A percentile compares a stretch with the other conserved stretches of the same genome.
Evolutionary conservation across 2,888 invertebrate genomes (phyloP).

Genomic region (Cataglyphis altisquamis): DNA sequence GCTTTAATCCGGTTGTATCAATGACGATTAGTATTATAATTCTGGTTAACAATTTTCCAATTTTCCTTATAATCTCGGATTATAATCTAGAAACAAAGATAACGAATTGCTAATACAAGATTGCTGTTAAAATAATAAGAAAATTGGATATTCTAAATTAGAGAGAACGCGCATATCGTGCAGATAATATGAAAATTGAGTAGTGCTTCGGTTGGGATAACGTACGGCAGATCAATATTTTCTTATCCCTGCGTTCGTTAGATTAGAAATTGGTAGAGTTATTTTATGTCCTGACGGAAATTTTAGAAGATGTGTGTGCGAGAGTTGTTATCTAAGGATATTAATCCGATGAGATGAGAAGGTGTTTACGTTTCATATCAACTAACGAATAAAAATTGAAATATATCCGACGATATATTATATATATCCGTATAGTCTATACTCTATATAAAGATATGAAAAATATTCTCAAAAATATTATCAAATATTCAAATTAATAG

Average conservation of each 20-base stretch:
- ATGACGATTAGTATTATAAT: not conserved
- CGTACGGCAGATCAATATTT: constrained; percentile 43
- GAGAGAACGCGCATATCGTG: not conserved
- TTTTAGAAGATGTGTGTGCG: constrained; percentile 7
- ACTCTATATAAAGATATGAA: not conserved
- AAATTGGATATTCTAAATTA: constrained; percentile 35
- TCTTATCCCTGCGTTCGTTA: constrained; percentile 30
- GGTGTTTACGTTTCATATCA: not conserved
- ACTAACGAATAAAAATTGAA: constrained; percentile 14
- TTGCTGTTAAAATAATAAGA: not conserved
- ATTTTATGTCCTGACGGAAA: constrained; percentile 41
- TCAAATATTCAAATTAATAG: constrained; percentile 23
- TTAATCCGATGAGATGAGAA: constrained; percentile 38
- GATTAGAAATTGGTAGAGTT: constrained; percentile 25
- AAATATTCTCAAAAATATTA: not conserved
- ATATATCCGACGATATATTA: too few species aligned
- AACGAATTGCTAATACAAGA: not conserved
- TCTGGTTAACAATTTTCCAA: constrained; percentile 1
- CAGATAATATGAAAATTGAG: constrained; percentile 42
- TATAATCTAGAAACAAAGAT: not conserved
- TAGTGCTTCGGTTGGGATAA: not conserved
- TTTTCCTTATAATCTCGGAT: not conserved
- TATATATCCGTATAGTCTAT: too few species aligned
- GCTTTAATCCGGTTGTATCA: not conserved
- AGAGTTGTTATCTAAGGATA: constrained; percentile 33